phyloP scores from a whole-genome alignment of 37 sponge, comb jelly and placozoan species.

The Ianthella basta region DNA sequence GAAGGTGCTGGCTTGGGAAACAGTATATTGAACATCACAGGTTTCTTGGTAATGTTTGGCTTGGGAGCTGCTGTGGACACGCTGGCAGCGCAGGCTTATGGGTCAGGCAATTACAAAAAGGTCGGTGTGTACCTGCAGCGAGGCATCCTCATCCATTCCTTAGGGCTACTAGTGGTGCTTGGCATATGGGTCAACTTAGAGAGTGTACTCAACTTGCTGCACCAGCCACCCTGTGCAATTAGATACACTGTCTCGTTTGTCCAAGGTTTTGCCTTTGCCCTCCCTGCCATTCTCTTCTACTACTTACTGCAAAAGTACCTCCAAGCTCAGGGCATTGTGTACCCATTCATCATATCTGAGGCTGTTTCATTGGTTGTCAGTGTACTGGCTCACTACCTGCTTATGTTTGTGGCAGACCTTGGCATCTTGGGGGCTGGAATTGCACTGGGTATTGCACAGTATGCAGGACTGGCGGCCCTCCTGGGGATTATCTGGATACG shows the following conservation, averaged over 20 bases:
- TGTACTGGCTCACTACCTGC: conserved; percentile 37
- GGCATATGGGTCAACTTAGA: conserved; percentile 65
- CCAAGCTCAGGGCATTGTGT: conserved; percentile 69
- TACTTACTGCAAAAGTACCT: conserved; percentile 57
- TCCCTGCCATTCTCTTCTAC: conserved; percentile 22
- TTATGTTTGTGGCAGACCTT: conserved; percentile 42
- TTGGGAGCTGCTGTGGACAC: conserved; percentile 22
- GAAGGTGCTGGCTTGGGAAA: conserved; percentile 9
- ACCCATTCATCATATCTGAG: conserved; percentile 43
- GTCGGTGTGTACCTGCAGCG: conserved; percentile 66
- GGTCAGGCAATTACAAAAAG: conserved; percentile 64
- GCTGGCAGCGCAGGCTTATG: conserved; percentile 54
- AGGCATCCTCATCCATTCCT: conserved; percentile 51
- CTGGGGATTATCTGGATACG: conserved; percentile 30
- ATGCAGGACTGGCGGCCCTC: not conserved
- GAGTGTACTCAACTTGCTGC: conserved; percentile 53
- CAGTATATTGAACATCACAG: conserved; percentile 6
- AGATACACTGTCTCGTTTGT: conserved; percentile 20
- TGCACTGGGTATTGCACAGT: conserved; percentile 25
- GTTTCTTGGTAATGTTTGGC: not conserved
- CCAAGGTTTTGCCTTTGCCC: not conserved
- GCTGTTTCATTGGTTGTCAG: conserved; percentile 11
- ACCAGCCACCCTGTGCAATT: conserved; percentile 63
- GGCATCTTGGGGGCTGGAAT: conserved; percentile 40
- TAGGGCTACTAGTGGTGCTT: conserved; percentile 35